A percentile compares a stretch with the other conserved stretches of the same genome.
Conservation (phyloP, 2,888 invertebrate species). For the Agrotis ipsilon region DNA sequence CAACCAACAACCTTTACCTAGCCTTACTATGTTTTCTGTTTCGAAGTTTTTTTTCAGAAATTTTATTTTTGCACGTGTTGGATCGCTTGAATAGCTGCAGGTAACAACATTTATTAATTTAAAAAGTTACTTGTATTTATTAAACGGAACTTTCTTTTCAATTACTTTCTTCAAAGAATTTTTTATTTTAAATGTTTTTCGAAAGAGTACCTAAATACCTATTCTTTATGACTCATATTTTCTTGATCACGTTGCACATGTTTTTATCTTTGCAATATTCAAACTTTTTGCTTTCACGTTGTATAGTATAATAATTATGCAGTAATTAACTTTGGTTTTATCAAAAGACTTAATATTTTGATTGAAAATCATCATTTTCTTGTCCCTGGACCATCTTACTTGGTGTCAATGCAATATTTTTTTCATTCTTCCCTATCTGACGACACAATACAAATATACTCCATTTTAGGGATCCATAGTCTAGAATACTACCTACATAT, state of each 20-base stretch:
- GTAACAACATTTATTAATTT: slow-evolving; percentile 15
- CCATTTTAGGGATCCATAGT: too few relatives aligned
- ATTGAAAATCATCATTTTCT: background rate
- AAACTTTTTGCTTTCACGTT: background rate
- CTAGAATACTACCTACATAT: too few relatives aligned
- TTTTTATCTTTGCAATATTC: background rate
- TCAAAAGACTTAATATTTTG: background rate
- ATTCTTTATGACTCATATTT: background rate
- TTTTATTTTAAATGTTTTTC: slow-evolving; percentile 7
- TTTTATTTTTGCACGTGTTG: background rate
- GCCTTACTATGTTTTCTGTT: background rate
- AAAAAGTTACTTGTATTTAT: slow-evolving; percentile 1
- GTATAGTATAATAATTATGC: background rate
- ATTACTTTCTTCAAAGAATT: background rate
- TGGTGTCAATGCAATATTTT: too few relatives aligned
- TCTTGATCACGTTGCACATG: background rate
- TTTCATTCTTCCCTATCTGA: too few relatives aligned
- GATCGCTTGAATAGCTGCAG: background rate
- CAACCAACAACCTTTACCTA: background rate
- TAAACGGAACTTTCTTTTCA: slow-evolving; percentile 11
- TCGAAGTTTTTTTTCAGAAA: background rate
- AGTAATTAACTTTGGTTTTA: too few relatives aligned
- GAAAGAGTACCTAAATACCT: background rate
- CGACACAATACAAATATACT: too few relatives aligned
- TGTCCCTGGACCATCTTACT: too few relatives aligned